Evolutionary conservation across 1,140 invertebrate genomes (phyloP), one percentile per base, ranked within the genome.

Genomic region (Drosophila melanica): DNA sequence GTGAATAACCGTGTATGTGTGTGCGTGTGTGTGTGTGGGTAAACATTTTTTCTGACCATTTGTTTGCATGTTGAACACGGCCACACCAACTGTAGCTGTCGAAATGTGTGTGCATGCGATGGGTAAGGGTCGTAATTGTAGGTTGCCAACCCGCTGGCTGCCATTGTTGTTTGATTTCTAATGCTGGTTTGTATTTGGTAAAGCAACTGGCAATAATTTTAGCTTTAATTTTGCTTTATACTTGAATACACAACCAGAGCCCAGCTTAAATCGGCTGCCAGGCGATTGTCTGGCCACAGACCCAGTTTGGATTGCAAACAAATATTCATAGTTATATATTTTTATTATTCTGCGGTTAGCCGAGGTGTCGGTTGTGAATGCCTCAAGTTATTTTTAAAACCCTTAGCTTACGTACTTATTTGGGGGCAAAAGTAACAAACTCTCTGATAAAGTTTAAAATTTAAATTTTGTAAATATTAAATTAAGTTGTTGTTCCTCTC

Each of bases 91-190:
- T 63, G 69, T 60, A 53, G 27, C 10, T 47, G 37, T 14, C 47
- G 5, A 20, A 45, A 37, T 41, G 35, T 47, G 18, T 57, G 48
- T 27, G 48, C 27, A 8, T 27, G 10, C 10, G 30, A 18, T 48
- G 30, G 57, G 35, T 16, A 42, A 37, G 65, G 33, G 45, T 27
- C 41, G 65, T 62, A 59, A 62, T 51, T 53, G 57, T 18, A 35
- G 47, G 50, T 41, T 53, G 37, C 35, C 42, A 20, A 39, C 14
- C 30, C 23, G 54, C 57, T 45, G 39, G 20, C 41, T 14, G 54
- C 70, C 79, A 86, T 86, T 86, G 76, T 82, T 87, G 76, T 86
- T 86, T 86, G 82, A 87, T 86, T 86, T 79, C 82, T 86, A 87
- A 82, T 84, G 72, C 76, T 79, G 58, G 64, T 71, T 80, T 62